A percentile compares a stretch with the other conserved stretches of the same genome.
phyloP scores from a whole-genome alignment of 1,140 invertebrate genomes.

The Drosophila pachea region DNA sequence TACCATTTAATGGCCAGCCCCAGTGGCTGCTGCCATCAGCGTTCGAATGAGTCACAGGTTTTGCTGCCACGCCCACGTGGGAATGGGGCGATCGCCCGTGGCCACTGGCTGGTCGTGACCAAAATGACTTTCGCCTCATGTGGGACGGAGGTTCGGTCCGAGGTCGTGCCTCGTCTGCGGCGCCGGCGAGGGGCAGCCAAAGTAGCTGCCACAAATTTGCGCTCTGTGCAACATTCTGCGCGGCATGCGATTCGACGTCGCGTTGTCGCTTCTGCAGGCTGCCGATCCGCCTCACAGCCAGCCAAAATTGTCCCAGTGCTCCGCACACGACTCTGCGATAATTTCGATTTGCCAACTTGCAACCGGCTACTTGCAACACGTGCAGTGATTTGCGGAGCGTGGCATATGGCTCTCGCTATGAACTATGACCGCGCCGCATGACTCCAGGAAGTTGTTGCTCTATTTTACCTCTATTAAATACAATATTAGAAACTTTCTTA shows the following conservation, averaged over 20 bases:
- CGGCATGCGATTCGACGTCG: slow-evolving; percentile 24
- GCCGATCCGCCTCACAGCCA: slow-evolving; percentile 21
- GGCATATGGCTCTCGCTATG: too few relatives aligned
- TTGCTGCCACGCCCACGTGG: slow-evolving; percentile 23
- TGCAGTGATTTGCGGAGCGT: slow-evolving; percentile 33
- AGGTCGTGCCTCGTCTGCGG: slow-evolving; percentile 16
- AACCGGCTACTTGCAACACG: slow-evolving; percentile 49
- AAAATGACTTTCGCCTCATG: slow-evolving; percentile 50
- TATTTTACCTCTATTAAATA: too few relatives aligned
- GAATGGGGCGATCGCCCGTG: slow-evolving; percentile 1
- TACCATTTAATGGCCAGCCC: too few relatives aligned
- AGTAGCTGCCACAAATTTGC: slow-evolving; percentile 66
- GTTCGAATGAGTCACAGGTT: slow-evolving; percentile 24
- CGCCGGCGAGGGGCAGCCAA: slow-evolving; percentile 18
- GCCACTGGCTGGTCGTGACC: slow-evolving; percentile 43
- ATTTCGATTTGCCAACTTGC: slow-evolving; percentile 32
- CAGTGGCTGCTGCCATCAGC: background rate
- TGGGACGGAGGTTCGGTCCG: background rate
- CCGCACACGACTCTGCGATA: slow-evolving; percentile 43
- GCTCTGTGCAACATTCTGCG: slow-evolving; percentile 51
- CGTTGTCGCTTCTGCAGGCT: slow-evolving; percentile 47
- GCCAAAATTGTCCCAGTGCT: slow-evolving; percentile 16
- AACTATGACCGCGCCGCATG: too few relatives aligned
- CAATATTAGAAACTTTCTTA: too few relatives aligned
- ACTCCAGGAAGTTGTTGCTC: too few relatives aligned